phyloP scores from a whole-genome alignment of 2,113 vertebrate species.

The Nothobranchius furzeri region DNA sequence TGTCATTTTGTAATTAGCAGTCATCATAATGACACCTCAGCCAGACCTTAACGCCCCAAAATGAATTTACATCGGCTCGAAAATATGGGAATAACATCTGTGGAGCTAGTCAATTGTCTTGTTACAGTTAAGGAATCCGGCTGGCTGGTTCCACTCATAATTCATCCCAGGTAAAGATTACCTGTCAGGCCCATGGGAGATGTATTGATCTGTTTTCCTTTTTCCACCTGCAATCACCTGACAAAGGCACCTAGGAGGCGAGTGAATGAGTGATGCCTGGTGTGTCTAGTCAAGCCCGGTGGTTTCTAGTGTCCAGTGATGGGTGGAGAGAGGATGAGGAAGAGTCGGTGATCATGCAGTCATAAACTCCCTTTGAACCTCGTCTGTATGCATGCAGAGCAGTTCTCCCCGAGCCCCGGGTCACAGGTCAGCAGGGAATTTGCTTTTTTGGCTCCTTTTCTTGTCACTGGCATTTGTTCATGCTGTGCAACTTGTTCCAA shows the following conservation, averaged over 20 bases:
- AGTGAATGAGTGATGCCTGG: conserved; percentile 81
- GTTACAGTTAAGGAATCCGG: conserved; percentile 85
- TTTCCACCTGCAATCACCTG: conserved; percentile 85
- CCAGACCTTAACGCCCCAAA: conserved; percentile 38
- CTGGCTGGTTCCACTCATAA: conserved; percentile 80
- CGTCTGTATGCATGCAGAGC: conserved; percentile 63
- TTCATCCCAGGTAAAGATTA: conserved; percentile 86
- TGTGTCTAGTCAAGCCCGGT: conserved; percentile 54
- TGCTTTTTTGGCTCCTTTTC: conserved; percentile 33
- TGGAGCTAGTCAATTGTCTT: conserved; percentile 78
- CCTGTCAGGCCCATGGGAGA: conserved; percentile 84
- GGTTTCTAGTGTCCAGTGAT: conserved; percentile 71
- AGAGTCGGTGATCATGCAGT: conserved; percentile 65
- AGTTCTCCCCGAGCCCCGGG: conserved; percentile 32
- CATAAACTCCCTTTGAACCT: conserved; percentile 80
- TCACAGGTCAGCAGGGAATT: conserved; percentile 61
- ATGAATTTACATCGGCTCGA: conserved; percentile 72
- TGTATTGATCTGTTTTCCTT: conserved; percentile 88
- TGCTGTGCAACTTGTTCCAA: conserved; percentile 30
- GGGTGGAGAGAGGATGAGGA: conserved; percentile 67
- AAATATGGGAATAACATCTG: conserved; percentile 59
- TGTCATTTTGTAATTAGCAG: conserved; percentile 73
- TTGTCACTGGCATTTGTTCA: conserved; percentile 49
- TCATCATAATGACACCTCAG: conserved; percentile 61
- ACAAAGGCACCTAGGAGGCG: conserved; percentile 82